These are phyloP conservation scores for Bergia puertoricense DNA, from an alignment of 92 coral and sea anemone species.

Conservation along the genomic window DNA sequence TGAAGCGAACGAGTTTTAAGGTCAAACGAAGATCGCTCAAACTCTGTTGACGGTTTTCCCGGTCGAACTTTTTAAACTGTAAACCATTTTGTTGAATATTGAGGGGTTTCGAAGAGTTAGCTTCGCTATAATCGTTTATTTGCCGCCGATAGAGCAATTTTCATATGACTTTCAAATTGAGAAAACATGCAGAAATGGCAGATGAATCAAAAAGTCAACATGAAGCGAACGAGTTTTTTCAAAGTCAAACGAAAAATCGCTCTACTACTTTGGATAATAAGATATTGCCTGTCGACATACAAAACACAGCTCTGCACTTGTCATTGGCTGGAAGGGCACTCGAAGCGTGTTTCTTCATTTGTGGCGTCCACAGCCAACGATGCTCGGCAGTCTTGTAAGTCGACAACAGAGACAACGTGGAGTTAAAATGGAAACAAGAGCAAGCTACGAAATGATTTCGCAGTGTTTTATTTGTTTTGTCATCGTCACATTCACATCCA, in stretches of 20 bases:
- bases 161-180: too few species aligned
- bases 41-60: too few species aligned
- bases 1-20: too few species aligned
- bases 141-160: neutral
- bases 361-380: neutral
- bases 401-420: neutral
- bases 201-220: too few species aligned
- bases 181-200: too few species aligned
- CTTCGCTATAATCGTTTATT: neutral
- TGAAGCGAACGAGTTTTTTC: too few species aligned
- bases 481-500: neutral
- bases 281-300: too few species aligned
- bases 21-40: too few species aligned
- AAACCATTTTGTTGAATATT: neutral
- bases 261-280: too few species aligned
- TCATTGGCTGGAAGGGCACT: neutral
- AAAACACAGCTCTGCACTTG: too few species aligned
- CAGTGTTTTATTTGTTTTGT: neutral
- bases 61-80: too few species aligned
- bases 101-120: neutral
- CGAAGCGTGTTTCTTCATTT: neutral
- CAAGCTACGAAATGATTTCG: neutral
- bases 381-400: neutral
- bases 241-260: too few species aligned
- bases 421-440: neutral